Evolutionary conservation across 2,888 invertebrate species (phyloP).

Genomic region (Tyria jacobaeae): DNA sequence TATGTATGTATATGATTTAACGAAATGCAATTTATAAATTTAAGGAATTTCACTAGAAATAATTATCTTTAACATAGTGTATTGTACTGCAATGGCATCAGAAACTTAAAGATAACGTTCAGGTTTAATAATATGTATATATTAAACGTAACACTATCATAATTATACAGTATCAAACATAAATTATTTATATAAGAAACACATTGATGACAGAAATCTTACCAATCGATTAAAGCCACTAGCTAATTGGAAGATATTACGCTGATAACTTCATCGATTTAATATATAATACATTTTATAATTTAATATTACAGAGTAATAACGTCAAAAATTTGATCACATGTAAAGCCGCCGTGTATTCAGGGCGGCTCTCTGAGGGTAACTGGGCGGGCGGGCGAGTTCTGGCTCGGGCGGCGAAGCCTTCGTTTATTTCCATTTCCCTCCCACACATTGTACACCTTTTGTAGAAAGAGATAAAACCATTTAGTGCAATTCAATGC

Average conservation of each 20-base stretch:
- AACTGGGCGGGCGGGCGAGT: slow-evolving; percentile 84
- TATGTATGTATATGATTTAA: no score
- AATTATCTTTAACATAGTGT: background rate
- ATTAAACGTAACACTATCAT: background rate
- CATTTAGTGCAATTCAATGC: slow-evolving; percentile 66
- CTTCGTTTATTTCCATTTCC: slow-evolving; percentile 68
- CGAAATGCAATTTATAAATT: background rate
- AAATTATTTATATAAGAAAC: background rate
- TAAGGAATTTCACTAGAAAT: background rate
- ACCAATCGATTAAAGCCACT: slow-evolving; percentile 42
- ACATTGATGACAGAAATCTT: slow-evolving; percentile 26
- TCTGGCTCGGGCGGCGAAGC: slow-evolving; percentile 72
- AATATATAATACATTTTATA: slow-evolving; percentile 22
- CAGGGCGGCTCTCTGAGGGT: slow-evolving; percentile 68
- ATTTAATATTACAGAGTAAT: slow-evolving; percentile 31
- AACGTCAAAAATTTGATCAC: slow-evolving; percentile 34
- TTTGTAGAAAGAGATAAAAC: slow-evolving; percentile 61
- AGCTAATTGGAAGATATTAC: slow-evolving; percentile 2
- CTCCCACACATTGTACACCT: slow-evolving; percentile 57
- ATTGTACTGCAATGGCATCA: no score
- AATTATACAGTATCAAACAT: background rate
- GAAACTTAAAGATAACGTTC: background rate
- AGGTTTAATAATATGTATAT: background rate
- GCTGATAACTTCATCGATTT: slow-evolving; percentile 18
- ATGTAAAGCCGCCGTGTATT: slow-evolving; percentile 54